Evolutionary conservation across 1,140 invertebrate genomes (phyloP), one percentile per base, ranked within the genome.

Genomic region (Pseudomyrmex gracilis): DNA sequence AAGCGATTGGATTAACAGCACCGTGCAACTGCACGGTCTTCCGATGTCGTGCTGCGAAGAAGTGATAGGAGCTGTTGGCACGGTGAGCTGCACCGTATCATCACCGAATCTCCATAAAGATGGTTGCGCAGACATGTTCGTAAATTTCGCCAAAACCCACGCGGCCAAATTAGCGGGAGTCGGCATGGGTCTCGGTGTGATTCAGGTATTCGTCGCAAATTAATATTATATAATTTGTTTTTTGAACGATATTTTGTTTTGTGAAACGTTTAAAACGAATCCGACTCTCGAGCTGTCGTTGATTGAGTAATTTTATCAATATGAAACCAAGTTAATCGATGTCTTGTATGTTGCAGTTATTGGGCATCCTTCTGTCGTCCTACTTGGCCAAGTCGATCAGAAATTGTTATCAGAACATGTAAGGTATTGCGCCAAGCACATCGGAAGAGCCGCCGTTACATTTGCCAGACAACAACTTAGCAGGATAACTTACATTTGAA

Each of bases 171-270:
- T 98, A 34, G 97, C 97, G 1, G 95, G 96, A 0, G 96, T 97
- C 87, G 97, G 97, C 24, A 94, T 98, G 70, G 96, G 96, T 13
- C 95, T 98, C 73, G 97, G 97, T 17, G 93, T 97, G 49, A 91
- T 98, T 84, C 97, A 97, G 96, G 97, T 97, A 91, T 22, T 0
- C n/a, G 47, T 24, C 24, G 34, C 5, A 34, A 34, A 34, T 34
- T 34, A 34, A 34, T 34, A 66, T 64, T n/a, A 49, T 9, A 20
- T 34, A 45, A 0, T 60, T 47, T 60, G 49, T 9, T 1, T 9
- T 1, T 7, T 17, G 17, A 7, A 15, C 5, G 20, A 57, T 70
- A 12, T 70, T 61, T 8, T n/a, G 5, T n/a, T n/a, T 47, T 24
- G n/a, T 76, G 17, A n/a, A n/a, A 1, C 20, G 13, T 82, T 60